Evolutionary conservation across 2,113 vertebrate species (phyloP).

Genomic region (Rhynchopsitta pachyrhyncha): DNA sequence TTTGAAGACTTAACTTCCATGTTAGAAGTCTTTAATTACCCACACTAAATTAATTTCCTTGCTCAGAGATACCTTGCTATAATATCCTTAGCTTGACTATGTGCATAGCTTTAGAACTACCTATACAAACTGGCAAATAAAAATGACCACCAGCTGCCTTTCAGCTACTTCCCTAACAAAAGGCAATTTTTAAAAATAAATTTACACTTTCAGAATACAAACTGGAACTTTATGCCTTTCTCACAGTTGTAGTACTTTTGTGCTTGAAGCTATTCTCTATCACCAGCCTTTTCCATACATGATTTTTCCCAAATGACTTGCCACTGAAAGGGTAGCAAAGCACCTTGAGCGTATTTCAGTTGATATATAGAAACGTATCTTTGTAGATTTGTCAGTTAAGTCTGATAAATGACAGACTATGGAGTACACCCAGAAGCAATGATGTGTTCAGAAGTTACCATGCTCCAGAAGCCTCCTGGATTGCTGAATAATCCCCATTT

Average conservation of each 20-base stretch:
- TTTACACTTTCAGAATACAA: neutral
- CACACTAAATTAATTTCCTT: neutral
- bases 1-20: neutral
- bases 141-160: neutral
- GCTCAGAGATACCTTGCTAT: neutral
- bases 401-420: neutral
- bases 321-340: neutral
- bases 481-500: neutral
- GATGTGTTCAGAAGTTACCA: neutral
- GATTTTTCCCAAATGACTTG: neutral
- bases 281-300: neutral
- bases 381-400: neutral
- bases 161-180: neutral
- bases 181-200: neutral
- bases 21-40: neutral
- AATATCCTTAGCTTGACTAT: neutral
- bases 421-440: neutral
- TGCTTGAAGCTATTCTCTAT: neutral
- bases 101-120: neutral
- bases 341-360: neutral
- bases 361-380: neutral
- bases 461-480: neutral
- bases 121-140: neutral
- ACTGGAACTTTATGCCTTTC: neutral
- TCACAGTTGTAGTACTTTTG: neutral